Evolutionary conservation across 2,888 invertebrate species (phyloP).

Genomic region (Dicycla oo): DNA sequence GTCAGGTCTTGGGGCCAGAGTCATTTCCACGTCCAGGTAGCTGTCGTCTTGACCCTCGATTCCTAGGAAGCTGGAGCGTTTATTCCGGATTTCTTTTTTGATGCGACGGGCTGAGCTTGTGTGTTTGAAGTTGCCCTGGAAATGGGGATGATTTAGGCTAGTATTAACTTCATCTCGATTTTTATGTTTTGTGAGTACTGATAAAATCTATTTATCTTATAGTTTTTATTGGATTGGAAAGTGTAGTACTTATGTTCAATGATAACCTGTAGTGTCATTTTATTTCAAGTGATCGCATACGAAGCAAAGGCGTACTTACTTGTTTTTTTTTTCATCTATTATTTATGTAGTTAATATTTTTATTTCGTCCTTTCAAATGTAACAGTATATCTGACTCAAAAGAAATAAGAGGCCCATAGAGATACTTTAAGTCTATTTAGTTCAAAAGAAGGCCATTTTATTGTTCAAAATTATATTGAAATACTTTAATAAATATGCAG

Average conservation of each 20-base stretch:
- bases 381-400: not conserved
- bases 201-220: not conserved
- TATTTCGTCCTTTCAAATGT: not conserved
- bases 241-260: not conserved
- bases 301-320: not conserved
- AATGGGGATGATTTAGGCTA: not conserved
- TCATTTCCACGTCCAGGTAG: slow-evolving; percentile 92
- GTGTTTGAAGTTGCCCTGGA: slow-evolving; percentile 92
- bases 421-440: not conserved
- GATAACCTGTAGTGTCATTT: not conserved
- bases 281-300: not conserved
- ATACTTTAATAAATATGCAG: not conserved
- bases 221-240: not conserved
- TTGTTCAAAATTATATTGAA: not conserved
- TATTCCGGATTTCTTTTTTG: slow-evolving; percentile 95
- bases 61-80: slow-evolving; percentile 96
- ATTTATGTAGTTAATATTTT: not conserved
- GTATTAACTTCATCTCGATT: not conserved
- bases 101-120: slow-evolving; percentile 96
- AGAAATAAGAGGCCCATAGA: not conserved
- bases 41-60: slow-evolving; percentile 94
- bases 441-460: not conserved
- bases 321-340: not conserved
- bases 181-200: not conserved
- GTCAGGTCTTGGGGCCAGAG: slow-evolving; percentile 94